Evolutionary conservation across 2,888 invertebrate genomes (phyloP), one percentile per base, ranked within the genome.

Genomic region (Cantharis rufa): DNA sequence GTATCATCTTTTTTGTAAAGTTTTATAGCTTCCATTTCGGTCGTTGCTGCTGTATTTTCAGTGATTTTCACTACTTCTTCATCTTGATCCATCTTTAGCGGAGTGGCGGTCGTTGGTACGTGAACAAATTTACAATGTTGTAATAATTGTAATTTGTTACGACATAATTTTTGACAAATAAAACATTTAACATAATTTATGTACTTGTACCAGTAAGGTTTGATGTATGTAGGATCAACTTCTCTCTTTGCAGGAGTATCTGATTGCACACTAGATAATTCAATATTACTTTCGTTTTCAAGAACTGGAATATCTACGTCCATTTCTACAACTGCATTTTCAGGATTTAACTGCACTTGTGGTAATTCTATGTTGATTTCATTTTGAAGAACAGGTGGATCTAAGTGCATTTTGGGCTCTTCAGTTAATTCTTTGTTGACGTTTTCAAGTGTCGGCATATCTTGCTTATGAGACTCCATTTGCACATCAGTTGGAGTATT

Each of bases 111-210:
- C 24, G 24, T 24, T 24, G 77, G 77, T 64, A 75, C 64, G 15
- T 78, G 78, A 15, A 62, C 15, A 16, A 70, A 72, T 27, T 68
- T 70, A 10, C 68, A 69, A 75, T 78, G 78, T 32, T 78, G 75
- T 27, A 61, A 10, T n/a, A 78, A 63, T 16, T 63, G 64, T 10
- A 72, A 16, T 11, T 63, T 63, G 15, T 18, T 72, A 69, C 32
- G 70, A 68, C 63, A 78, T n/a, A 70, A 7, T 72, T 75, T 78
- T 9, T 61, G 15, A 66, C 78, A 78, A 63, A 78, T 72, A 16
- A 62, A 70, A 62, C 78, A 78, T 9, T 62, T 72, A 1, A 2
- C 10, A 27, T 77, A 77, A 10, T 28, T 70, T n/a, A 21, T 18
- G 11, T 66, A n/a, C n/a, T 21, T 66, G 21, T 66, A 66, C 64